These are phyloP conservation scores for Gymnothorax javanicus DNA, from an alignment of 2,797 vertebrate species.

Conservation along the genomic window DNA sequence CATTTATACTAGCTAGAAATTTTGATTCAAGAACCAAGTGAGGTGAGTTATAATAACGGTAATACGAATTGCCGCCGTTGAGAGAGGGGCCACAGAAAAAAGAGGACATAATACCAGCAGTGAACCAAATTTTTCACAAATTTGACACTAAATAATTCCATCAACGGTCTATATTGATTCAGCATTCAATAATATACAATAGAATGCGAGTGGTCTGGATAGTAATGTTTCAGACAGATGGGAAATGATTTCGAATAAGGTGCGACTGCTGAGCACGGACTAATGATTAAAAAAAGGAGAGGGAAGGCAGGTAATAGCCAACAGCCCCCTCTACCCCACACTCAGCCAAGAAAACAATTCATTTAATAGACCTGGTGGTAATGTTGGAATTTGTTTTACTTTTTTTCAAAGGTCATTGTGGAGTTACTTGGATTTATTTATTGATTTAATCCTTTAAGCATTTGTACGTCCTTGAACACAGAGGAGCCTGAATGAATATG, in stretches of 20 bases:
- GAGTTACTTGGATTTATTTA: neutral
- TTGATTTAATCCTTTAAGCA: neutral
- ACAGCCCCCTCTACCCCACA: neutral
- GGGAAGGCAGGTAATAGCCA: neutral
- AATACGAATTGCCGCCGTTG: no score
- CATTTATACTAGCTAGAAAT: no score
- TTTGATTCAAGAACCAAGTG: no score
- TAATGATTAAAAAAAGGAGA: neutral
- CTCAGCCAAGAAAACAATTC: neutral
- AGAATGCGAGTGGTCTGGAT: neutral
- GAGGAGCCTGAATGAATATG: no score
- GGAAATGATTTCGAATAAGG: neutral
- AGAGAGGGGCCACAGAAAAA: neutral
- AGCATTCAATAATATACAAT: neutral
- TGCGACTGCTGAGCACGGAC: neutral
- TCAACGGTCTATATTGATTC: neutral
- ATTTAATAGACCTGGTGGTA: neutral
- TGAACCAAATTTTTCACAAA: neutral
- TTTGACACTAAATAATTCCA: neutral
- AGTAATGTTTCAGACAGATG: neutral
- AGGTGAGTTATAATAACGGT: no score
- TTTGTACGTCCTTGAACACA: neutral
- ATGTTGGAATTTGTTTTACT: neutral
- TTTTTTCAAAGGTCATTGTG: neutral
- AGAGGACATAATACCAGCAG: neutral